These are phyloP conservation scores for Sitta europaea DNA, from an alignment of 2,113 vertebrate species.

Conservation along the genomic window DNA sequence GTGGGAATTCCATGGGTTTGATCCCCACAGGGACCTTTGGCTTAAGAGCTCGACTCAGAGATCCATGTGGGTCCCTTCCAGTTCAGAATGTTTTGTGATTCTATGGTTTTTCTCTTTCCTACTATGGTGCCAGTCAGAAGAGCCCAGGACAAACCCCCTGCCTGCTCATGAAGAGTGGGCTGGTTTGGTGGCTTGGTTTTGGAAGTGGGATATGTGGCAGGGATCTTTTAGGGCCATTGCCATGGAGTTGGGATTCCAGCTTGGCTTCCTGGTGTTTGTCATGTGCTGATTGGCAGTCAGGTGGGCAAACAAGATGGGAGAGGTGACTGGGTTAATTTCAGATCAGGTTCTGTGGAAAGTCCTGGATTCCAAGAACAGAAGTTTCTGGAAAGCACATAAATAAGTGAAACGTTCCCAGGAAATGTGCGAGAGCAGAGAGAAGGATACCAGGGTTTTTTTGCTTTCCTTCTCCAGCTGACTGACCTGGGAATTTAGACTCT, in stretches of 20 bases:
- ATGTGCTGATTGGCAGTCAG: slow-evolving; percentile 7
- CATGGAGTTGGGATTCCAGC: neutral
- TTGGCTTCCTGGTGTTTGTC: slow-evolving; percentile 3
- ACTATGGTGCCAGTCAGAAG: fast-evolving
- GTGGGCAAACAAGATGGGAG: slow-evolving; percentile 14
- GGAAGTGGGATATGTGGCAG: neutral
- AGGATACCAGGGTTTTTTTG: neutral
- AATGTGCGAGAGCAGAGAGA: neutral
- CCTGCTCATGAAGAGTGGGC: neutral
- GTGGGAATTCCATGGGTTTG: neutral
- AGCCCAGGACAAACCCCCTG: neutral
- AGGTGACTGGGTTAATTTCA: neutral
- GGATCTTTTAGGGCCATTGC: neutral
- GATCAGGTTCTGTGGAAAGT: slow-evolving; percentile 4
- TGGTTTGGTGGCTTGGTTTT: neutral
- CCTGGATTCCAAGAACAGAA: slow-evolving; percentile 35
- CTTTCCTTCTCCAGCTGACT: neutral
- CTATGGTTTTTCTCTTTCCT: neutral
- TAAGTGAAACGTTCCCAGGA: slow-evolving; percentile 37
- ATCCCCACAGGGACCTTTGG: neutral
- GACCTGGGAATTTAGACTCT: neutral
- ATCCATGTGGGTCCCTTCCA: neutral
- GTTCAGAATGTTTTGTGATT: neutral
- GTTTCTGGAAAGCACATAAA: slow-evolving; percentile 37
- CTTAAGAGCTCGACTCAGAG: neutral